Evolutionary conservation across 2,888 invertebrate genomes (phyloP), one percentile per base, ranked within the genome.

Genomic region (Desoria tigrina): DNA sequence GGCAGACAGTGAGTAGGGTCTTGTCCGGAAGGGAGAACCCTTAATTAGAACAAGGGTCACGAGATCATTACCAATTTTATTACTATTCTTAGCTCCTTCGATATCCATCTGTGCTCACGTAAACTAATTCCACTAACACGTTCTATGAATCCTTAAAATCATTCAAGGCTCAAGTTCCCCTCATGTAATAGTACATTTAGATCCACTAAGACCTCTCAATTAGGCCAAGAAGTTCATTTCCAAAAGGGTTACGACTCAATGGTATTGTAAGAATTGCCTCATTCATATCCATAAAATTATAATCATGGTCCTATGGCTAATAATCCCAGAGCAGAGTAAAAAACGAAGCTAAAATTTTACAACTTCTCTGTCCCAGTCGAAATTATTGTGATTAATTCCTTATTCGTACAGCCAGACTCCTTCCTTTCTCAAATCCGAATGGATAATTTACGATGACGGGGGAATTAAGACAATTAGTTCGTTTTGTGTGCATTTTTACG

Each of bases 31-130:
- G 67, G 63, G 62, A 63, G 59, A 67, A 61, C 67, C 23, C 63
- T 63, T 67, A 67, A 67, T 67, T 67, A 45, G 45, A 21, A 45
- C 45, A 45, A 45, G 45, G 45, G 45, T 45, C 63, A 68, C 63
- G 63, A 67, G 64, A 61, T 42, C 27, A 32, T 27, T 54, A 42
- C 26, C 24, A 45, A 42, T 24, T 45, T 45, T 45, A 42, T 27
- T 59, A 54, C 42, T 65, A 57, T 54, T 54, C 49, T 61, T 54
- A 61, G 27, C 56, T 42, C 45, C 45, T 45, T 45, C 70, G 70
- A 70, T 70, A 65, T 65, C 66, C 70, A 70, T 67, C 70, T 70
- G 70, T 56, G 28, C 55, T 27, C 55, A 45, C 45, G 21, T 45
- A 16, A 45, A n/a, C 21, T 21, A 45, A 21, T 18, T 45, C 45